Conservation (phyloP, 1,140 invertebrate genomes). For the Dendrolimus kikuchii region DNA sequence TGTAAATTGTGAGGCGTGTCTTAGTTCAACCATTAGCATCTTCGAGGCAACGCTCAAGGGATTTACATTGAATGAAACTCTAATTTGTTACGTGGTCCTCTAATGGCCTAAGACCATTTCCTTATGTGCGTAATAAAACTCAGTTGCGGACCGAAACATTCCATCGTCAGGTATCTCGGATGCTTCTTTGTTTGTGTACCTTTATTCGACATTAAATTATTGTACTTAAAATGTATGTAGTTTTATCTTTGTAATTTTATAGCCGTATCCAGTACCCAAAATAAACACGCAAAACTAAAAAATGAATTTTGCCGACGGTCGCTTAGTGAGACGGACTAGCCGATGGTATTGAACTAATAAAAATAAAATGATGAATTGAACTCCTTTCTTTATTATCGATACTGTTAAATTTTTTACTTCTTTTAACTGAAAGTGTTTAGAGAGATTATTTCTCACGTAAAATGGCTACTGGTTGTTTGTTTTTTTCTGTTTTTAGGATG, state of each 20-base stretch:
- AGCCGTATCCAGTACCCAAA: background rate
- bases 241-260: too few species aligned
- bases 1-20: slow-evolving; percentile 51
- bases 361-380: background rate
- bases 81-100: slow-evolving; percentile 54
- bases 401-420: background rate
- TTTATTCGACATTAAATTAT: too few species aligned
- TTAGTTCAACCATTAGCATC: slow-evolving; percentile 54
- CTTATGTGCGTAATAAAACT: slow-evolving; percentile 33
- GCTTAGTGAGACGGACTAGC: too few species aligned
- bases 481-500: too few species aligned
- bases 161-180: too few species aligned
- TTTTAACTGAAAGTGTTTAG: background rate
- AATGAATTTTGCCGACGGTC: too few species aligned
- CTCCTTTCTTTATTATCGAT: background rate
- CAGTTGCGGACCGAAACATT: too few species aligned
- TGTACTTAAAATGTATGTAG: too few species aligned
- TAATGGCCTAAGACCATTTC: slow-evolving; percentile 42
- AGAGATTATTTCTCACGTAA: too few species aligned
- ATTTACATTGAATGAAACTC: slow-evolving; percentile 70
- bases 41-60: slow-evolving; percentile 29
- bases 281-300: background rate
- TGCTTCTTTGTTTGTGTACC: too few species aligned
- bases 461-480: too few species aligned
- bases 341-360: background rate